phyloP scores from a whole-genome alignment of 23 tunicate species.

The Trididemnum miniatum region DNA sequence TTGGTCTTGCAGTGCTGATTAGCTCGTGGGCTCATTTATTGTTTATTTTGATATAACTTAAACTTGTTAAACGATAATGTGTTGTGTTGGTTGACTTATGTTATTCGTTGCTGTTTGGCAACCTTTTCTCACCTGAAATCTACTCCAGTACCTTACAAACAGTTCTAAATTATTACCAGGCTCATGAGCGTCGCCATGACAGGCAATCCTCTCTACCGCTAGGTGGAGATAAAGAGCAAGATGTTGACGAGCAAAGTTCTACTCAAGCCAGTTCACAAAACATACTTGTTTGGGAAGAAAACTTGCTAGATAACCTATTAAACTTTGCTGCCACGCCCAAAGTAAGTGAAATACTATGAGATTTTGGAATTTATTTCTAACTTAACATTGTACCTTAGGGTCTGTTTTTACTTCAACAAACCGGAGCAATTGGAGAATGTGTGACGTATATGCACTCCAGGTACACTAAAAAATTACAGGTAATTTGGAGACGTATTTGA shows the following conservation, averaged over 20 bases:
- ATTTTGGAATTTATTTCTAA: not conserved
- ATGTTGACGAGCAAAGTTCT: slow-evolving; percentile 49
- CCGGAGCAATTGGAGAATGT: slow-evolving; percentile 84
- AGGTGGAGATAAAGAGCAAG: slow-evolving; percentile 17
- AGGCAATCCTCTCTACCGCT: not conserved
- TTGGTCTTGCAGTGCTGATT: no score
- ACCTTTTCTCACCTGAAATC: no score
- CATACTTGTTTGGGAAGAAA: slow-evolving; percentile 63
- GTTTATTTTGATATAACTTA: no score
- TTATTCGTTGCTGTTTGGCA: no score
- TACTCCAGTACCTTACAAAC: no score
- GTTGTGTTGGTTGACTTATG: no score
- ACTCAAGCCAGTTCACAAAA: slow-evolving; percentile 69
- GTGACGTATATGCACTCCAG: slow-evolving; percentile 86
- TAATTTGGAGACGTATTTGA: not conserved
- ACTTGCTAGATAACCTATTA: slow-evolving; percentile 74
- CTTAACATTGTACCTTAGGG: slow-evolving; percentile 46
- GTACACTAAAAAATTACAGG: slow-evolving; percentile 88
- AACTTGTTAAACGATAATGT: no score
- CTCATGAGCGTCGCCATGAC: slow-evolving; percentile 39
- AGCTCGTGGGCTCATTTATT: no score
- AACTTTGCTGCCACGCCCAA: slow-evolving; percentile 96
- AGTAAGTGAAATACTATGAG: slow-evolving; percentile 39
- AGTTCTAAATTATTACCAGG: slow-evolving; percentile 19
- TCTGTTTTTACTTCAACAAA: slow-evolving; percentile 76